Percentiles rank a stretch among this genome's conserved stretches.
Conservation (phyloP, 2,113 vertebrate genomes). For the Petaurus breviceps region DNA sequence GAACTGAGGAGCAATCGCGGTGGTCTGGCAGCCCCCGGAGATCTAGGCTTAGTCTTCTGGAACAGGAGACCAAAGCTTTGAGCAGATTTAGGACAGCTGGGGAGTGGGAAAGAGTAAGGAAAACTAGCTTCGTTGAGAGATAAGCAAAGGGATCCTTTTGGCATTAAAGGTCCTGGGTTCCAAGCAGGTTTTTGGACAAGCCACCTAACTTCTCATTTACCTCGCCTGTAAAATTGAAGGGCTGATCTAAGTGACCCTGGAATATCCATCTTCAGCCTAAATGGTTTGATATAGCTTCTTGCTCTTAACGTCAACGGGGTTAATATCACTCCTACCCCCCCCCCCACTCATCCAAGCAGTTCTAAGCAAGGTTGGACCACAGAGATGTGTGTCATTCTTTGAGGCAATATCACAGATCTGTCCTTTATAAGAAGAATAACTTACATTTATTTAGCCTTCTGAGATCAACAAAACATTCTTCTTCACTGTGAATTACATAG, state of each 20-base stretch:
- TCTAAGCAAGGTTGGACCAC: not conserved
- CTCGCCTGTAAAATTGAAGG: constrained; percentile 41
- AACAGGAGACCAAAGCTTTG: not conserved
- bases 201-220: constrained; percentile 1
- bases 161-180: not conserved
- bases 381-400: not conserved
- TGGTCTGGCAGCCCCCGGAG: not conserved
- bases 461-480: not conserved
- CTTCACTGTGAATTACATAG: not conserved
- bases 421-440: not conserved
- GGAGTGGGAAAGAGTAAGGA: not conserved
- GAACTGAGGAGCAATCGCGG: not conserved
- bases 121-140: not conserved
- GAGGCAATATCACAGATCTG: not conserved
- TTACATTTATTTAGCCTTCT: not conserved
- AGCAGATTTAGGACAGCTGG: not conserved
- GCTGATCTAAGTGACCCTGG: not conserved
- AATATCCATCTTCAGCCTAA: not conserved
- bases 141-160: not conserved
- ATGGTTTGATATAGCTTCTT: not conserved
- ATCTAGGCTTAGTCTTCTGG: not conserved
- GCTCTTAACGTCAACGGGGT: not conserved
- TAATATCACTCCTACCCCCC: not conserved
- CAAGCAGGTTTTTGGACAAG: not conserved
- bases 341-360: not conserved